Base-by-base conservation (phyloP, 2,797 vertebrate genomes). In the Chiloscyllium punctatum region DNA sequence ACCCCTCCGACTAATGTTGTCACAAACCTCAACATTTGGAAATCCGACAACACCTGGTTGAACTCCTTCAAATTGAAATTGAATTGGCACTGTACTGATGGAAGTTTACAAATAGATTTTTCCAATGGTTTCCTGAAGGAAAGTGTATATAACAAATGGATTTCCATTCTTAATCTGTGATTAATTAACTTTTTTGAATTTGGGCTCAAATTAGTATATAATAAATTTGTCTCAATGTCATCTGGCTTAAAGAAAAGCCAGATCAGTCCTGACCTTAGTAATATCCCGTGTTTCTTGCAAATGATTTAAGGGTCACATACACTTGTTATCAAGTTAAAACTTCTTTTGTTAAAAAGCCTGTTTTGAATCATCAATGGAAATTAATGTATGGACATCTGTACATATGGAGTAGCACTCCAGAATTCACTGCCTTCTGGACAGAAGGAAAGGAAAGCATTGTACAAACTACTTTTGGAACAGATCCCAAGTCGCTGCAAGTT, bases 191-290 rank as follows among this genome's bases (percentile, higher is more conserved):
- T 18, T 62, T 6, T 92, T 21, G 7, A n/a, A 92, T n/a, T 66
- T 69, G 90, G 62, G 6, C 18, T n/a, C 69, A 92, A 11, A 5
- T 92, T 92, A 23, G 18, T 92, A 21, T 66, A 42, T n/a, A 25
- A 25, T 23, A 92, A 48, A 91, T 42, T 91, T 92, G 66, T 69
- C n/a, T 92, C 90, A 25, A 69, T 92, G 42, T 92, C n/a, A 68
- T 69, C 69, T 69, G 62, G n/a, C 8, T 25, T 69, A 68, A 91
- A 92, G 66, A 62, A 23, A 66, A 42, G n/a, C 8, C 21, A 4
- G 4, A 84, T 48, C 37, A 62, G 53, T 16, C 53, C 53, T 23
- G 18, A 37, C 37, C 62, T 68, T 92, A n/a, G 33, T 42, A 68
- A 69, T 92, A 37, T 4, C n/a, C 16, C 25, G 33, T n/a, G 42